Percentiles rank a stretch among this genome's conserved stretches.
phyloP scores from a whole-genome alignment of 2,888 invertebrate species.

The Lepidochrysops patricia region DNA sequence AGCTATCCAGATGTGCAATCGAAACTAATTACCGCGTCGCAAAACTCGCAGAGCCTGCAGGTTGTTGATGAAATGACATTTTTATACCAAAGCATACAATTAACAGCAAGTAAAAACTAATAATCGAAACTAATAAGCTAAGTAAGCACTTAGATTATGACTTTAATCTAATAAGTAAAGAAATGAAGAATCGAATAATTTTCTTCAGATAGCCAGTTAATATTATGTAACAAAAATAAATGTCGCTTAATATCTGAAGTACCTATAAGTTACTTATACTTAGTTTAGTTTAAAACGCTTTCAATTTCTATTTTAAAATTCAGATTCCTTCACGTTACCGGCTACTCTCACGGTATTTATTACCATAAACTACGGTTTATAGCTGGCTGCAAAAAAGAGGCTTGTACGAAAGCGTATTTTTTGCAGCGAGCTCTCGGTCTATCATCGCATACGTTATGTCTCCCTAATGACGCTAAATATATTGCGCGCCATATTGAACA shows the following conservation, averaged over 20 bases:
- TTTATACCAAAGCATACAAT: conserved; percentile 37
- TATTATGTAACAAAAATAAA: neutral
- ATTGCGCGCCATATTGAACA: conserved; percentile 31
- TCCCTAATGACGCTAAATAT: conserved; percentile 49
- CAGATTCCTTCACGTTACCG: neutral
- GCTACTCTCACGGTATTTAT: neutral
- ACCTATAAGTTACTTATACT: no score
- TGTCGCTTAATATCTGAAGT: no score
- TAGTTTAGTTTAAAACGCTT: neutral
- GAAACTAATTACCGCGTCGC: conserved; percentile 50
- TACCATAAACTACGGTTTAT: no score
- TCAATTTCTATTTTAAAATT: neutral
- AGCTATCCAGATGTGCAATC: conserved; percentile 30
- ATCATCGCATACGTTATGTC: conserved; percentile 44
- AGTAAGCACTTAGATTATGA: no score
- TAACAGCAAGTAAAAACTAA: neutral
- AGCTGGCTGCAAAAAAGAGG: no score
- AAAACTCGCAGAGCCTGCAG: no score
- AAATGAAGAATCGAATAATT: neutral
- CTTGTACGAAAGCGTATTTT: neutral
- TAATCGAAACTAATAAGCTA: no score
- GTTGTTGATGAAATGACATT: conserved; percentile 56
- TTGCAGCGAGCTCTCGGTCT: conserved; percentile 20
- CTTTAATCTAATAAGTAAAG: no score
- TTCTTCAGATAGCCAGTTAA: neutral